These are phyloP conservation scores for Tetheella fluctuosa DNA, from an alignment of 2,888 invertebrate species.

Conservation along the genomic window DNA sequence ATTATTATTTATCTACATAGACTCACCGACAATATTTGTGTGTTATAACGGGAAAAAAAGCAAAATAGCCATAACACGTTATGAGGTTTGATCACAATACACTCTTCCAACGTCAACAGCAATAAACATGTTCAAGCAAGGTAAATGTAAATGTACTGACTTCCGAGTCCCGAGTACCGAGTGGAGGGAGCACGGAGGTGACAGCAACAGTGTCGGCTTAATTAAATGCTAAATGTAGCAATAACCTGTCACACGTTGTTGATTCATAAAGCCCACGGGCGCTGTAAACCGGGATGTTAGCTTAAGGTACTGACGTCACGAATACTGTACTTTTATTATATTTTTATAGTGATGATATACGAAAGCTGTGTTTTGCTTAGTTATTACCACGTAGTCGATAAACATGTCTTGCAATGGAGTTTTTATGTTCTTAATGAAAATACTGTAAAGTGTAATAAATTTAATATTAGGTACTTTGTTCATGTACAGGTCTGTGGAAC, in stretches of 20 bases:
- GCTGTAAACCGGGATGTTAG: constrained; percentile 20
- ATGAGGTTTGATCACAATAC: not conserved
- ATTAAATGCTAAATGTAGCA: constrained; percentile 26
- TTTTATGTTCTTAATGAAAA: no score
- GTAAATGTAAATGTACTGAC: constrained; percentile 26
- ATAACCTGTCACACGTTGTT: constrained; percentile 22
- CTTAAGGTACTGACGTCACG: not conserved
- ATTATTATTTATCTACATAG: no score
- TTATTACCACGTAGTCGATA: not conserved
- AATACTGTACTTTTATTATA: not conserved
- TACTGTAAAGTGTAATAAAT: no score
- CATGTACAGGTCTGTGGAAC: no score
- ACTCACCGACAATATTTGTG: no score
- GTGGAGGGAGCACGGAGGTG: constrained; percentile 9
- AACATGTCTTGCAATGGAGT: no score
- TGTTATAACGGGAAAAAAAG: no score
- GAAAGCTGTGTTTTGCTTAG: not conserved
- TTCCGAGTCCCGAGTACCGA: not conserved
- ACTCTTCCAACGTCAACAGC: constrained; percentile 13
- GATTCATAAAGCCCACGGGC: constrained; percentile 31
- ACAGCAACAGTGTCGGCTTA: constrained; percentile 32
- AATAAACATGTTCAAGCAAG: constrained; percentile 2
- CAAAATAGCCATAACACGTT: not conserved
- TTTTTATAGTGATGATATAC: not conserved
- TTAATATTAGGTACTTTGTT: no score